Conservation (phyloP, 2,888 invertebrate species). For the Eupithecia exiguata region DNA sequence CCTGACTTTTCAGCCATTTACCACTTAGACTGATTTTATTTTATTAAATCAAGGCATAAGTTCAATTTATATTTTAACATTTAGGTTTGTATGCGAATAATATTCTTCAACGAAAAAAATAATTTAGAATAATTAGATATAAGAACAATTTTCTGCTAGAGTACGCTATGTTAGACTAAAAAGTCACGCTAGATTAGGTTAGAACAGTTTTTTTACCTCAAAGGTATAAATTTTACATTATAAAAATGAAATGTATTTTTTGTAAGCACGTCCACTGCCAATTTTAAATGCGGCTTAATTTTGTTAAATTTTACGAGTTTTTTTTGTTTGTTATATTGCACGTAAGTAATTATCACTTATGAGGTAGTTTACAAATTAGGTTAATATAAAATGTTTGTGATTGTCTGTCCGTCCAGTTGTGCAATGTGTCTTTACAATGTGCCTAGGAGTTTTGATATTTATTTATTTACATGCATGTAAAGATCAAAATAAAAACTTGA, state of each 20-base stretch:
- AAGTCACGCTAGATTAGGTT: constrained; percentile 28
- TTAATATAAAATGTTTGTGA: constrained; percentile 64
- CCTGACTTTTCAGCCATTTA: constrained; percentile 40
- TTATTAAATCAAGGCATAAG: background rate
- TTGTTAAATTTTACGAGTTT: background rate
- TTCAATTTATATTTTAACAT: background rate
- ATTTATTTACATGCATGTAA: constrained; percentile 53
- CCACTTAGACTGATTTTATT: constrained; percentile 39
- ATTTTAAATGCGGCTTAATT: background rate
- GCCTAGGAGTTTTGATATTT: constrained; percentile 60
- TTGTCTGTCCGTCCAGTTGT: constrained; percentile 74
- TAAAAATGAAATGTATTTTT: background rate
- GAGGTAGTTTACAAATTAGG: constrained; percentile 1
- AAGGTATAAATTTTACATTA: constrained; percentile 22
- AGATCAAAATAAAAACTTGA: constrained; percentile 39
- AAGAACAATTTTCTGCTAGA: background rate
- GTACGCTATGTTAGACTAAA: background rate
- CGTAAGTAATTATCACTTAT: background rate
- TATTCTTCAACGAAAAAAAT: constrained; percentile 32
- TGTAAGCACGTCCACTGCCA: constrained; percentile 22
- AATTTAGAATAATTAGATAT: background rate
- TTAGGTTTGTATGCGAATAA: constrained; percentile 20
- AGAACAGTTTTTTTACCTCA: constrained; percentile 38
- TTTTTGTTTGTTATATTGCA: background rate
- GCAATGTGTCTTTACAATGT: constrained; percentile 61